Evolutionary conservation across 64 coral and sea anemone species (phyloP), one percentile per base, ranked within the genome.

Genomic region (Stichodactyla mertensii): DNA sequence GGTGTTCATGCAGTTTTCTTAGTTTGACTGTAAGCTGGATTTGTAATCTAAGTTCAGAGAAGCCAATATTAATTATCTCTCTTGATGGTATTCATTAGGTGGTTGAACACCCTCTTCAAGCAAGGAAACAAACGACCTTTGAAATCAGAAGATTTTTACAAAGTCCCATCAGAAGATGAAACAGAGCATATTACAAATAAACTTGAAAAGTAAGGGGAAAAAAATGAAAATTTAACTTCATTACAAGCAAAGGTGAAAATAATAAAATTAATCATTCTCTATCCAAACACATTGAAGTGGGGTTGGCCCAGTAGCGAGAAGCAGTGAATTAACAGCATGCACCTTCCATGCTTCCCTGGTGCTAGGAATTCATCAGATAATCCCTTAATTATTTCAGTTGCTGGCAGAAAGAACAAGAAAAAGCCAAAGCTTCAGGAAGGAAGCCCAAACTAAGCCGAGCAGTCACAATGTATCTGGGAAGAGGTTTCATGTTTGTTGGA

Each of bases 61-160:
- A 66, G 13, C 62, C 66, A 23, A 71, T 9, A 9, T 58, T 23
- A 20, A 24, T 4, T 71, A 9, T 23, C 3, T 66, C 6, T 22
- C 24, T 74, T 10, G 12, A 74, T 13, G 69, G 9, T 4, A 58
- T 58, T 74, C 27, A 27, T 31, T 69, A 99, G 97, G 82, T 99
- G 97, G 97, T 82, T 99, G 16, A 99, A 92, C 87, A 56, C 55
- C 5, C 58, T 95, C 26, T 99, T 99, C 52, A 83, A 77, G n/a
- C 88, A 88, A 95, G 97, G 97, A 82, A 86, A 36, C 53, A 95
- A 92, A 69, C 80, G 70, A 23, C 80, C 82, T 7, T 71, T 99
- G 16, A 85, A 93, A 53, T 89, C 88, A 86, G 77, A 79, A 36
- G 97, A 99, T 70, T 62, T 99, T 58, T 99, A 95, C 89, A 26